Evolutionary conservation across 1,140 invertebrate genomes (phyloP).

Genomic region (Whitmania pigra): DNA sequence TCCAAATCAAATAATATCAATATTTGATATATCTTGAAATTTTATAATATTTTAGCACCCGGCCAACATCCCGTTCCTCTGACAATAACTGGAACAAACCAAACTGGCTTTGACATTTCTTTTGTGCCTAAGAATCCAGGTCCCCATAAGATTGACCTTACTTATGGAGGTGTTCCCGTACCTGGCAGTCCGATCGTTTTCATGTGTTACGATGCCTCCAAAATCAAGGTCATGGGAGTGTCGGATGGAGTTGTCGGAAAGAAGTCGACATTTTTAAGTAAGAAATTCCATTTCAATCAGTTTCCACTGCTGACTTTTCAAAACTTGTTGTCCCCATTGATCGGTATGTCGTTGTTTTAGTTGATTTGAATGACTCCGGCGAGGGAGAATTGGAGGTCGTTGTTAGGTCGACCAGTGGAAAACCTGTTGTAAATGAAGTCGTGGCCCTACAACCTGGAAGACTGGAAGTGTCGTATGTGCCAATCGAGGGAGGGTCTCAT

Average conservation of each 20-base stretch:
- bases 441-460: conserved; percentile 82
- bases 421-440: conserved; percentile 90
- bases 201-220: conserved; percentile 74
- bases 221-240: conserved; percentile 77
- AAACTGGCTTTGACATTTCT: conserved; percentile 37
- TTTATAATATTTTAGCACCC: neutral
- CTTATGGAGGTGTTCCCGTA: conserved; percentile 77
- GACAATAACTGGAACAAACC: conserved; percentile 3
- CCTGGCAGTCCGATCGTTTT: conserved; percentile 79
- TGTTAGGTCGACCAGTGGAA: conserved; percentile 62
- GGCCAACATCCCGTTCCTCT: neutral
- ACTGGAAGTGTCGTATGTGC: conserved; percentile 89
- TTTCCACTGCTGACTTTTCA: too few species aligned
- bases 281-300: conserved; percentile 30
- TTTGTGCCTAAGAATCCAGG: conserved; percentile 64
- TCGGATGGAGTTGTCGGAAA: conserved; percentile 71
- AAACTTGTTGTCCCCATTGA: neutral
- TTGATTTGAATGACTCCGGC: conserved; percentile 87
- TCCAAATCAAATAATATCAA: neutral
- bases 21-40: neutral
- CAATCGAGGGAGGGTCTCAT: conserved; percentile 81
- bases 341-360: conserved; percentile 56
- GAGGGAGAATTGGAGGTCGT: conserved; percentile 96
- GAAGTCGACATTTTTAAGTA: conserved; percentile 15
- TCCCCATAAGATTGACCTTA: conserved; percentile 71